phyloP scores from a whole-genome alignment of 1,140 invertebrate species.

The Octopus sinensis region DNA sequence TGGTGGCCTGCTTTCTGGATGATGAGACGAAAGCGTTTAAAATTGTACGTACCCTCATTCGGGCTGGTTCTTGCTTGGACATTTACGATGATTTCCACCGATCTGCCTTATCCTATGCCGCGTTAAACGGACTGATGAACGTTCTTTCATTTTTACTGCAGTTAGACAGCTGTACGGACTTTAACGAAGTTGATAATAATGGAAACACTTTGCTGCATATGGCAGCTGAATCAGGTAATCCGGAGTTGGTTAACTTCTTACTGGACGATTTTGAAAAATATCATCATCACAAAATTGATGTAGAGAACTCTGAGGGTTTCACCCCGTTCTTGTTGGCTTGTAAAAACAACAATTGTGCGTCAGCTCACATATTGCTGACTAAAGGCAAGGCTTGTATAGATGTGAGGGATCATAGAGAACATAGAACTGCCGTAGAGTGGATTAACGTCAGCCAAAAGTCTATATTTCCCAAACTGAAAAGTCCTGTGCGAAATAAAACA shows the following conservation, averaged over 20 bases:
- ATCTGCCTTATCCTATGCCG: constrained; percentile 49
- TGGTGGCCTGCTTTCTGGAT: constrained; percentile 50
- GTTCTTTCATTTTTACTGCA: constrained; percentile 40
- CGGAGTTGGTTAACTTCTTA: constrained; percentile 39
- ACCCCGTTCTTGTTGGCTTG: constrained; percentile 48
- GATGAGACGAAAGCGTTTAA: constrained; percentile 42
- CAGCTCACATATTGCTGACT: constrained; percentile 42
- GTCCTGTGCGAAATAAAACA: neutral
- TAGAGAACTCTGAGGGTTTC: constrained; percentile 49
- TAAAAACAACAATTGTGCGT: constrained; percentile 49
- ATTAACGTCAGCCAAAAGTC: constrained; percentile 29
- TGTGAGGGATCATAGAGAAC: constrained; percentile 46
- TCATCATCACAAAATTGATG: constrained; percentile 43
- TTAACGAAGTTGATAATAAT: constrained; percentile 51
- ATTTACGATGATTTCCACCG: constrained; percentile 42
- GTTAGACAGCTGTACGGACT: constrained; percentile 43
- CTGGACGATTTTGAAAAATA: constrained; percentile 39
- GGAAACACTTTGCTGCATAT: constrained; percentile 51
- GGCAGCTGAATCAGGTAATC: constrained; percentile 44
- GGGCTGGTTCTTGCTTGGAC: constrained; percentile 41
- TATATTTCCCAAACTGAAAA: constrained; percentile 6
- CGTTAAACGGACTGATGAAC: constrained; percentile 41
- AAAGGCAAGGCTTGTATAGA: constrained; percentile 40
- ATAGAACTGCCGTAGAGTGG: constrained; percentile 49
- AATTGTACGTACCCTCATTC: constrained; percentile 48